phyloP scores from a whole-genome alignment of 2,888 invertebrate species.

The Synanthedon vespiformis region DNA sequence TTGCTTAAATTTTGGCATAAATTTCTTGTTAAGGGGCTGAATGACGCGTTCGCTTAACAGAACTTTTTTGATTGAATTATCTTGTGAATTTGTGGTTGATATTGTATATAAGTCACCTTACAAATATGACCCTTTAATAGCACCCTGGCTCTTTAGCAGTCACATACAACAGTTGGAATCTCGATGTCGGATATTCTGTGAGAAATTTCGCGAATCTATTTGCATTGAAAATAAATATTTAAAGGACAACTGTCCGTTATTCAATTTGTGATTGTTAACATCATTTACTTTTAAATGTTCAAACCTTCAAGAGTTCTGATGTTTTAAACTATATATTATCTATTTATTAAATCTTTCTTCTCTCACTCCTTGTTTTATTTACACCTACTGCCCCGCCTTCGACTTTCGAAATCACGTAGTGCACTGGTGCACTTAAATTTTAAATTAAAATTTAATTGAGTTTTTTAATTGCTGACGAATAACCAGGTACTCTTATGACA shows the following conservation, averaged over 20 bases:
- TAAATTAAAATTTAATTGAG: no score
- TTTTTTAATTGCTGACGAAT: no score
- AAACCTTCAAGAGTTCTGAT: constrained; percentile 44
- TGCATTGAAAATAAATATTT: constrained; percentile 3
- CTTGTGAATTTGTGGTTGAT: neutral
- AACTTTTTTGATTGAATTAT: neutral
- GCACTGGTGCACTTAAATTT: no score
- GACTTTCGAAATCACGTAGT: no score
- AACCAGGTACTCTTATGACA: no score
- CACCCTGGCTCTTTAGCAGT: constrained; percentile 39
- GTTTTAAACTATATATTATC: constrained; percentile 63
- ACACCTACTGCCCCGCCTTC: constrained; percentile 7
- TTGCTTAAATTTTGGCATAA: neutral
- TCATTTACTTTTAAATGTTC: constrained; percentile 35
- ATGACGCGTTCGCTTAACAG: neutral
- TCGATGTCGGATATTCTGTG: constrained; percentile 4
- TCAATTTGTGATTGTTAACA: constrained; percentile 45
- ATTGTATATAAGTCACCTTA: constrained; percentile 5
- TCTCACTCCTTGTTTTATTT: constrained; percentile 45
- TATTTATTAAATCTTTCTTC: constrained; percentile 70
- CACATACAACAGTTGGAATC: neutral
- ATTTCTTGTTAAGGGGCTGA: neutral
- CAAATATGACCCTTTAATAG: constrained; percentile 30
- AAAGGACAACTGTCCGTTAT: constrained; percentile 37
- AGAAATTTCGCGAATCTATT: constrained; percentile 4